These are phyloP conservation scores for Hydrozoanthus tunicans DNA, from an alignment of 64 coral and sea anemone genomes.

Conservation along the genomic window DNA sequence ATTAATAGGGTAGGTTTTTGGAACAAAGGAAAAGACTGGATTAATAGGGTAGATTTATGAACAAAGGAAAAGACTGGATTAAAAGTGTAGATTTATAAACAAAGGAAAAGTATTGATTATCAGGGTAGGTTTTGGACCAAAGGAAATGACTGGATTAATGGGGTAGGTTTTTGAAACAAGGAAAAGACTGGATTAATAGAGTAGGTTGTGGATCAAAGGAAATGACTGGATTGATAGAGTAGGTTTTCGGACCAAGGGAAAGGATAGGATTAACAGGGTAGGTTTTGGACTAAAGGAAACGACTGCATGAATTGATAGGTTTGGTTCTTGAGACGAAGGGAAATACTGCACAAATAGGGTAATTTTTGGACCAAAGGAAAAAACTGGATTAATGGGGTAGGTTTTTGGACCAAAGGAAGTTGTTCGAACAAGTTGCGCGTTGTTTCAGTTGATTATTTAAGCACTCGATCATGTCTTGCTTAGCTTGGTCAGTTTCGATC, in stretches of 20 bases:
- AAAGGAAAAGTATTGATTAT: neutral
- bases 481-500: too few species aligned
- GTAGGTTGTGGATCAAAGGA: neutral
- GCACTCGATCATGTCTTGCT: too few species aligned
- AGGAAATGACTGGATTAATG: neutral
- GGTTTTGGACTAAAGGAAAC: too few species aligned
- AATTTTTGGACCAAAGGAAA: neutral
- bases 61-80: neutral
- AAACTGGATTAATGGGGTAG: neutral
- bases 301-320: conserved; percentile 40
- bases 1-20: neutral
- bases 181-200: neutral
- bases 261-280: too few species aligned
- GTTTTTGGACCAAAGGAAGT: neutral
- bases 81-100: neutral
- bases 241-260: neutral
- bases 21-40: neutral
- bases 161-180: neutral
- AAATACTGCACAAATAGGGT: neutral
- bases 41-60: neutral
- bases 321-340: neutral
- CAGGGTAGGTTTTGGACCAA: neutral
- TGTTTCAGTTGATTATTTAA: too few species aligned
- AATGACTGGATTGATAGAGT: neutral
- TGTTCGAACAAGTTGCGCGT: too few species aligned